These are phyloP conservation scores for Alethe diademata DNA, from an alignment of 2,113 vertebrate genomes.

Conservation along the genomic window DNA sequence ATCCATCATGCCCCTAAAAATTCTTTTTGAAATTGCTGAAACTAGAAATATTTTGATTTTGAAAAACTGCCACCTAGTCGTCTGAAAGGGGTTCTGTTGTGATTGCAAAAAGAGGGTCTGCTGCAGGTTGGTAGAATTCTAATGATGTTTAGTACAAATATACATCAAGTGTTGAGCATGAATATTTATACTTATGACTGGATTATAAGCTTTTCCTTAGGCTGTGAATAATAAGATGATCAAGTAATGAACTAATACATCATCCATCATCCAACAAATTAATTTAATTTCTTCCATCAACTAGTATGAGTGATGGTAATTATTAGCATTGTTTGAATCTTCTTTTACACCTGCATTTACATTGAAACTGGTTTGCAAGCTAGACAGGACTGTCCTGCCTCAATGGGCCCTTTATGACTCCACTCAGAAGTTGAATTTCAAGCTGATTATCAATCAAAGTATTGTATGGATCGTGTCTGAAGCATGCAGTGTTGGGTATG, in stretches of 20 bases:
- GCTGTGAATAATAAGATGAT: not conserved
- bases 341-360: not conserved
- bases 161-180: fast-evolving
- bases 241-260: not conserved
- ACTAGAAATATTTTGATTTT: not conserved
- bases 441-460: not conserved
- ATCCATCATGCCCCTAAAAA: not conserved
- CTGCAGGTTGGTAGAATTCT: not conserved
- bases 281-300: not conserved
- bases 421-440: not conserved
- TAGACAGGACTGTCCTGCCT: not conserved
- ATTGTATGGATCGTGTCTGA: not conserved
- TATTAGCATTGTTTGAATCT: not conserved
- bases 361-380: not conserved
- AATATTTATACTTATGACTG: not conserved
- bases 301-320: not conserved
- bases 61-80: not conserved
- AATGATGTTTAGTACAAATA: not conserved
- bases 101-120: not conserved
- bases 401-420: not conserved
- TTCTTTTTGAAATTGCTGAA: not conserved
- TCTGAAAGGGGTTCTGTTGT: not conserved
- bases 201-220: not conserved
- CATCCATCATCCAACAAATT: not conserved
- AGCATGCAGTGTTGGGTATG: fast-evolving